Evolutionary conservation across 1,140 invertebrate species (phyloP), one percentile per base, ranked within the genome.

Genomic region (Dendroctonus valens): DNA sequence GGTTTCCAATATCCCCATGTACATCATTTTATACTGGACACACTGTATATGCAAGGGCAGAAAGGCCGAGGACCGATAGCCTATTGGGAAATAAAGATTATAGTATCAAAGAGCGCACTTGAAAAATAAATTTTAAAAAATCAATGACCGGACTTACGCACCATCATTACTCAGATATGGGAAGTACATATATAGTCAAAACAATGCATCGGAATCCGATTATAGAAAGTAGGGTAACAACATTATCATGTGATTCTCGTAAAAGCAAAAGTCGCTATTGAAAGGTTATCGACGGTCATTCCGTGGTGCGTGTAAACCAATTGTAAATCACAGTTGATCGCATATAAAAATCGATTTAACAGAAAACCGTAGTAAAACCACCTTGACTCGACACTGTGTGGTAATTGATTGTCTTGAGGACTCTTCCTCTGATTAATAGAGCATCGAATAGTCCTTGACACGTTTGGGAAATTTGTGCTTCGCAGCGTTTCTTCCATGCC

Each of bases 171-270:
- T 5, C 6, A 26, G 37, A 12, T 52, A 52, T 52, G 37, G 50
- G 50, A 52, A 52, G 50, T 7, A 52, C 9, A 12, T 14, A 14
- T 52, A 14, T 52, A 52, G 37, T 14, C 50, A 52, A 15, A 52
- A 11, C 42, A 12, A 46, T 9, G 42, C 14, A 26, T 26, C 26
- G 26, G 26, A 26, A 26, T 26, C 50, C 37, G 6, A 14, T 52
- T 52, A 52, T 52, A 52, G 50, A 52, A 52, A 52, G 50, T 52
- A 52, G 50, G 50, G 50, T 52, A 52, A 26, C 26, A 26, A 26
- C 26, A 26, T 26, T 26, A 26, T 26, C 50, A 15, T 52, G 50
- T 52, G 50, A 52, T 26, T 52, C 9, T 26, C n/a, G 50, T 15
- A 52, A 14, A 52, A 52, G 50, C 50, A 52, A 52, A 52, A 52